phyloP scores from a whole-genome alignment of 2,888 invertebrate species.

The Autographa pulchrina region DNA sequence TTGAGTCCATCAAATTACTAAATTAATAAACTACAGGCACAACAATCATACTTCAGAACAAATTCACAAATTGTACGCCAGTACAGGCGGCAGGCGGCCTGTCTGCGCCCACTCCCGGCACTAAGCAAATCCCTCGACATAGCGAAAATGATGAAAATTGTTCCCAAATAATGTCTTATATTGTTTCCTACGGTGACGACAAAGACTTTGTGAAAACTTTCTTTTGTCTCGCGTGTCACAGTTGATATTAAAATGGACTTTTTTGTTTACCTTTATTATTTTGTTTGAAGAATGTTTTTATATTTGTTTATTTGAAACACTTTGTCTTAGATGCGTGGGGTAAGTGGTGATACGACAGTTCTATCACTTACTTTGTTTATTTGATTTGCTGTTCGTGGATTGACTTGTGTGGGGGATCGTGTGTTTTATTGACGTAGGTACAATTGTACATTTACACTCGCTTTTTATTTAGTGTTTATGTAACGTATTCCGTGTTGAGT shows the following conservation, averaged over 20 bases:
- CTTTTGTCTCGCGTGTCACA: slow-evolving; percentile 49
- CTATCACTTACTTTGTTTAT: slow-evolving; percentile 1
- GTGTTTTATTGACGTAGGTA: background rate
- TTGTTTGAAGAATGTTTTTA: slow-evolving; percentile 57
- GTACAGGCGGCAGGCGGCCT: background rate
- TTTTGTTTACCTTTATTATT: slow-evolving; percentile 44
- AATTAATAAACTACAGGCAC: background rate
- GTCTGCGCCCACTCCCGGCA: slow-evolving; percentile 38
- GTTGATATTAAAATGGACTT: slow-evolving; percentile 56
- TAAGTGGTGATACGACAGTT: slow-evolving; percentile 3
- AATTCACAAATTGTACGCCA: slow-evolving; percentile 13
- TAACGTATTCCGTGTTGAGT: background rate
- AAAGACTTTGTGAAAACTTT: slow-evolving; percentile 62
- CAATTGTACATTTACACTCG: background rate
- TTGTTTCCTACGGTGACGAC: slow-evolving; percentile 58
- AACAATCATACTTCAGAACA: background rate
- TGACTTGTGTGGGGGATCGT: background rate
- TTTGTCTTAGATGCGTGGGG: background rate
- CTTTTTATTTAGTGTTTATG: background rate
- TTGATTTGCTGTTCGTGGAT: slow-evolving; percentile 1
- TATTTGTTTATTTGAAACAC: background rate
- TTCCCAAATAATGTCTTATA: slow-evolving; percentile 69
- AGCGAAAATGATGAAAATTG: slow-evolving; percentile 71
- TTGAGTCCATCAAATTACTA: background rate
- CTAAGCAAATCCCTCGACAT: slow-evolving; percentile 69